Percentiles rank a stretch among this genome's conserved stretches.
Conservation (phyloP, 2,113 vertebrate genomes). For the Trochalopteron elliotii region DNA sequence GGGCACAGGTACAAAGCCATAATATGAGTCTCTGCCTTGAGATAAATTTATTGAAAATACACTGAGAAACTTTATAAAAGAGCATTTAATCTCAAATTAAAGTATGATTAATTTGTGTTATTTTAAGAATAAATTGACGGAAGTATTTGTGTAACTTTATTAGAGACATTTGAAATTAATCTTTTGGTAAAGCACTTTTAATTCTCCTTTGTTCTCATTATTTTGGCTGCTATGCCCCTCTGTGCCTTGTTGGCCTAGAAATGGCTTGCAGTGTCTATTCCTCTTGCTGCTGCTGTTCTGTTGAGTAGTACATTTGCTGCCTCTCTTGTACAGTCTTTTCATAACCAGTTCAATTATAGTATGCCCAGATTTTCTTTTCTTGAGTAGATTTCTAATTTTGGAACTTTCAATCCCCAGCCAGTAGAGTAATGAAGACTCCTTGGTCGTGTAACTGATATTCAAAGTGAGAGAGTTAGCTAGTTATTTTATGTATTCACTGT, state of each 20-base stretch:
- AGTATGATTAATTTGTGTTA: constrained; percentile 53
- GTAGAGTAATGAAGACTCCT: constrained; percentile 33
- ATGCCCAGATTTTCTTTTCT: background rate
- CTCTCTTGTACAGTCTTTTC: constrained; percentile 39
- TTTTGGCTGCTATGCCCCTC: constrained; percentile 24
- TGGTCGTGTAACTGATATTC: constrained; percentile 39
- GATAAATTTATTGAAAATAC: constrained; percentile 29
- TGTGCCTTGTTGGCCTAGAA: constrained; percentile 41
- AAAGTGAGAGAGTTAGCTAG: constrained; percentile 45
- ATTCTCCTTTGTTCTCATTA: constrained; percentile 49
- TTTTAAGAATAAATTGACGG: constrained; percentile 62
- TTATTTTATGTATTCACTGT: constrained; percentile 59
- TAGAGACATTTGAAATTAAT: constrained; percentile 63
- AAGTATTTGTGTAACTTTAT: constrained; percentile 62
- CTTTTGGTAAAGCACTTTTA: constrained; percentile 55
- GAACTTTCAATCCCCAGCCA: constrained; percentile 41
- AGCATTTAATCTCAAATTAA: constrained; percentile 47
- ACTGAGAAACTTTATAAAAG: constrained; percentile 28
- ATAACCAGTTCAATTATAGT: constrained; percentile 56
- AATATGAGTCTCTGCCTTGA: constrained; percentile 21
- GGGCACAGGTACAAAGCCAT: constrained; percentile 4
- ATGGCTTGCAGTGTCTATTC: background rate
- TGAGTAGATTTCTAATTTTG: constrained; percentile 41
- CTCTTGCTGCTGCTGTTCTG: constrained; percentile 47
- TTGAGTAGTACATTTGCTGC: constrained; percentile 8